These are phyloP conservation scores for Sclerurus mexicanus DNA, from an alignment of 2,113 vertebrate species.

Conservation along the genomic window DNA sequence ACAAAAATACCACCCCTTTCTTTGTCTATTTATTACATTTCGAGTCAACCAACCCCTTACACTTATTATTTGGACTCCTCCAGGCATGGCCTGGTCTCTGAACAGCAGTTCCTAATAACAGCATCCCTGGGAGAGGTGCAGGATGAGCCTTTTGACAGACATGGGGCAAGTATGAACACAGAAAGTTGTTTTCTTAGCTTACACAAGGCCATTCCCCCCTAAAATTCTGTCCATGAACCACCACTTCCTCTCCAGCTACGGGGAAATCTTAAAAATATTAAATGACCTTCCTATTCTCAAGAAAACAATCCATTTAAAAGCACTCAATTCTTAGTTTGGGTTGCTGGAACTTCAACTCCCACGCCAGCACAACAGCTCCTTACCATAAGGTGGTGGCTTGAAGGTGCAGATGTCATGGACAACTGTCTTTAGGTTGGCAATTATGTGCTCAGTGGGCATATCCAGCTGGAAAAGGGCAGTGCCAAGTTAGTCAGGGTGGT, in stretches of 20 bases:
- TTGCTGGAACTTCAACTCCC: background rate
- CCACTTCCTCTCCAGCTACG: background rate
- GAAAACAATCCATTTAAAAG: background rate
- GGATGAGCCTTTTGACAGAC: background rate
- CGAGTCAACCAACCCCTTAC: background rate
- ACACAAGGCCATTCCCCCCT: background rate
- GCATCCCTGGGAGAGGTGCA: background rate
- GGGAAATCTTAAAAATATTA: background rate
- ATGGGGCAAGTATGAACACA: accelerated
- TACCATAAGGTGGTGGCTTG: constrained; percentile 79
- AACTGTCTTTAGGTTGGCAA: constrained; percentile 80
- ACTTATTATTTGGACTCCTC: background rate
- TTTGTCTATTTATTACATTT: background rate
- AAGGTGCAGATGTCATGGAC: constrained; percentile 82
- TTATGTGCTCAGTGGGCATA: constrained; percentile 85
- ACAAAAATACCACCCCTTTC: background rate
- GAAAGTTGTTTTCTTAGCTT: background rate
- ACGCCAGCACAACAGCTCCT: background rate
- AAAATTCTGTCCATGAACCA: background rate
- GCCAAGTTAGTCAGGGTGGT: background rate
- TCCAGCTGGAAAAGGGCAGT: constrained; percentile 79
- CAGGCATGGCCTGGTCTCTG: background rate
- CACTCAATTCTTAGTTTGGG: background rate
- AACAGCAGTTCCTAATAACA: background rate
- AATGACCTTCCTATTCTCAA: too few relatives aligned